Conservation (phyloP, 2,113 vertebrate genomes). For the Hiodon alosoides region DNA sequence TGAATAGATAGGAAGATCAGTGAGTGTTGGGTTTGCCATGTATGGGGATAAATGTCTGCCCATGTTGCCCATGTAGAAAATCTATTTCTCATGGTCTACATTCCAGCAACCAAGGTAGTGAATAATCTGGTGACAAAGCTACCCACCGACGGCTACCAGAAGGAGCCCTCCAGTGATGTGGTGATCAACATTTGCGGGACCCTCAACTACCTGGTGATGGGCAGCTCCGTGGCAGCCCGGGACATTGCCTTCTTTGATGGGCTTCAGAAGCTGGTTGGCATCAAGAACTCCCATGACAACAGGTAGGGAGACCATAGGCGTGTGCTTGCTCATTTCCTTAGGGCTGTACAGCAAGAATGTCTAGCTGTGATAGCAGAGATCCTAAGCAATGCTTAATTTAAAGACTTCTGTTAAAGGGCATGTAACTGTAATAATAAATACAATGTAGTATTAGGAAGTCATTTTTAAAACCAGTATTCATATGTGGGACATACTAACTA, state of each 20-base stretch:
- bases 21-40: too few species aligned
- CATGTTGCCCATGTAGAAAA: too few species aligned
- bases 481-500: too few species aligned
- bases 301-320: slow-evolving; percentile 52
- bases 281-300: slow-evolving; percentile 81
- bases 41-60: slow-evolving; percentile 24
- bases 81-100: background rate
- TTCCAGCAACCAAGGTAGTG: slow-evolving; percentile 81
- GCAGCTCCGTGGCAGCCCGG: slow-evolving; percentile 76
- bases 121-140: slow-evolving; percentile 81
- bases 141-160: slow-evolving; percentile 68
- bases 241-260: slow-evolving; percentile 87
- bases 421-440: too few species aligned
- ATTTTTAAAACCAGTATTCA: too few species aligned
- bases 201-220: slow-evolving; percentile 85
- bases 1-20: too few species aligned
- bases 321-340: too few species aligned
- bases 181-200: slow-evolving; percentile 83
- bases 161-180: slow-evolving; percentile 67
- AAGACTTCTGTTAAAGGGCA: too few species aligned
- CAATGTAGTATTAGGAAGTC: too few species aligned
- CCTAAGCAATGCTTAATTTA: too few species aligned
- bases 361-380: too few species aligned
- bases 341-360: too few species aligned
- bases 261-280: slow-evolving; percentile 82